Percentiles rank a stretch among this genome's conserved stretches.
Evolutionary conservation across 2,797 vertebrate genomes (phyloP).

Genomic region (Eupleurogrammus muticus): DNA sequence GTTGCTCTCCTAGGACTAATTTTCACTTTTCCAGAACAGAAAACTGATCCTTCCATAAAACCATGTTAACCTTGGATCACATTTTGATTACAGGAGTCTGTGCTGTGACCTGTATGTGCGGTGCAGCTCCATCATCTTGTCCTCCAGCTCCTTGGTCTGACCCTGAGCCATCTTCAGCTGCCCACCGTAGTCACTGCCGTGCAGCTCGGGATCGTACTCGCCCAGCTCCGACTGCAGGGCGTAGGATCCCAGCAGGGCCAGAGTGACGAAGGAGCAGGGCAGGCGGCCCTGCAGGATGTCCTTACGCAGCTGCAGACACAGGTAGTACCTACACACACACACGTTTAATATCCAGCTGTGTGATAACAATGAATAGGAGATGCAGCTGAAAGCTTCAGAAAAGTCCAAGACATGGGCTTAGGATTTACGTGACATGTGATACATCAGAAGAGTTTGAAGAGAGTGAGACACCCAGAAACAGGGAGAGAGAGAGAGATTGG

Average conservation of each 20-base stretch:
- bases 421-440: too few species aligned
- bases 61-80: too few species aligned
- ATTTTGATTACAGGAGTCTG: too few species aligned
- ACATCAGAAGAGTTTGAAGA: too few species aligned
- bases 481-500: too few species aligned
- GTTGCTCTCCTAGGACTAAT: too few species aligned
- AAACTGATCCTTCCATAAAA: too few species aligned
- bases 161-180: conserved; percentile 92
- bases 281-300: conserved; percentile 92
- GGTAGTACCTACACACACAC: conserved; percentile 87
- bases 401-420: too few species aligned
- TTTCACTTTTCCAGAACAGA: too few species aligned
- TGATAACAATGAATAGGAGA: too few species aligned
- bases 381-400: too few species aligned
- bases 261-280: conserved; percentile 96
- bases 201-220: conserved; percentile 93
- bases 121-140: conserved; percentile 96
- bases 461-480: too few species aligned
- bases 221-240: conserved; percentile 96
- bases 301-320: conserved; percentile 95
- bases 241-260: conserved; percentile 95
- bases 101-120: conserved; percentile 90
- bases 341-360: background rate
- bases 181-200: conserved; percentile 89
- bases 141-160: conserved; percentile 95